Percentiles rank a stretch among this genome's conserved stretches.
phyloP scores from a whole-genome alignment of 2,797 vertebrate genomes.

The Coreius guichenoti region DNA sequence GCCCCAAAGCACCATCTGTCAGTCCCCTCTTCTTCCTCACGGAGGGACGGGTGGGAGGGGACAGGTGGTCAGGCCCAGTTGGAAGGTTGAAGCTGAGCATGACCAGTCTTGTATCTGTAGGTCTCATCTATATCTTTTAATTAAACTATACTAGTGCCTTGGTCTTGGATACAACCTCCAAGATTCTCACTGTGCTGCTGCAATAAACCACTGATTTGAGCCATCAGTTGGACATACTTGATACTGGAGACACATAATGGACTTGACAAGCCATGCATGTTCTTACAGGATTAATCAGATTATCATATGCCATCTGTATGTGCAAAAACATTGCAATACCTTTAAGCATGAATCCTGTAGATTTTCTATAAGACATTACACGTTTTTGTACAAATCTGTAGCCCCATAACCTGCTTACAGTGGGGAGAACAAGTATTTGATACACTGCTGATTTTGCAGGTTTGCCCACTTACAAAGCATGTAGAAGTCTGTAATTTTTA shows the following conservation, averaged over 20 bases:
- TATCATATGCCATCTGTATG: conserved; percentile 24
- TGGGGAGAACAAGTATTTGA: too few species aligned
- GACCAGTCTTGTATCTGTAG: conserved; percentile 27
- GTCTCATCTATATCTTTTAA: conserved; percentile 43
- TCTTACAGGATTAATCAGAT: conserved; percentile 23
- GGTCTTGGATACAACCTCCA: conserved; percentile 22
- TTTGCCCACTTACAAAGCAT: too few species aligned
- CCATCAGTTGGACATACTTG: not conserved
- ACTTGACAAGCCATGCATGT: conserved; percentile 28
- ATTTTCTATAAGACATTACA: not conserved
- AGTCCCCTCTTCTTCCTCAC: conserved; percentile 61
- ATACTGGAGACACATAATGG: not conserved
- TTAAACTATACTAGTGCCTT: conserved; percentile 21
- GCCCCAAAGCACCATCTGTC: conserved; percentile 79
- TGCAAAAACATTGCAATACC: not conserved
- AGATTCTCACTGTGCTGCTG: conserved; percentile 14
- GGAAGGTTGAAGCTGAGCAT: conserved; percentile 59
- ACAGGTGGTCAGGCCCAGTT: conserved; percentile 76
- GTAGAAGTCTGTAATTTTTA: too few species aligned
- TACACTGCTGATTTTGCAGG: too few species aligned
- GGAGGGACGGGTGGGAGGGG: conserved; percentile 78
- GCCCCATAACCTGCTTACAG: not conserved
- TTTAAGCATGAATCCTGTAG: not conserved
- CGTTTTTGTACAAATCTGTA: not conserved
- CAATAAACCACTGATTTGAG: not conserved